phyloP scores from a whole-genome alignment of 2,113 vertebrate species.

The Eurystomus gularis region DNA sequence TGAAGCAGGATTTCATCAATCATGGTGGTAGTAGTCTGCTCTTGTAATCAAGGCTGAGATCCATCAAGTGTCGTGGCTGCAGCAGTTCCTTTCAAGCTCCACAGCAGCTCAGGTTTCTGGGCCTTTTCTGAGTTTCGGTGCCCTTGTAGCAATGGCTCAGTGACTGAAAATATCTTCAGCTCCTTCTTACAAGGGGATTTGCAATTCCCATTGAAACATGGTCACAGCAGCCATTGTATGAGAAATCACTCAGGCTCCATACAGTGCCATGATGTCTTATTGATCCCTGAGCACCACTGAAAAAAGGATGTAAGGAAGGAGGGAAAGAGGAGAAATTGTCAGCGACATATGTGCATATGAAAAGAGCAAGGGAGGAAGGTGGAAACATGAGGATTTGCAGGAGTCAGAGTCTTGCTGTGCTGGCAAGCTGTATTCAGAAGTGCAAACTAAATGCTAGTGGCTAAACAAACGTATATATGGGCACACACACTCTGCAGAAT shows the following conservation, averaged over 20 bases:
- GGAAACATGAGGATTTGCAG: conserved; percentile 11
- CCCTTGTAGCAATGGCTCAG: not conserved
- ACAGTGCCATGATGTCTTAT: conserved; percentile 14
- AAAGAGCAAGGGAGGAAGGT: conserved; percentile 32
- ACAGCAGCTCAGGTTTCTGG: conserved; percentile 11
- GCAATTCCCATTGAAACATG: conserved; percentile 45
- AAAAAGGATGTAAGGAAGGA: conserved; percentile 3
- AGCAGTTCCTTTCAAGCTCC: conserved; percentile 35
- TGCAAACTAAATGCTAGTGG: not conserved
- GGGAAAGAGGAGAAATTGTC: conserved; percentile 24
- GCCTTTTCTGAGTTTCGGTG: conserved; percentile 6
- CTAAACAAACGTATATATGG: not conserved
- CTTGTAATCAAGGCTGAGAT: conserved; percentile 37
- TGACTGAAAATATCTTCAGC: not conserved
- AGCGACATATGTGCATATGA: conserved; percentile 25
- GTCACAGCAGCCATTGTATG: conserved; percentile 37
- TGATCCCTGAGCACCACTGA: conserved; percentile 33
- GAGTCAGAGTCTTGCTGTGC: not conserved
- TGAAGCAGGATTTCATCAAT: conserved; percentile 36
- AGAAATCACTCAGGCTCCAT: conserved; percentile 45
- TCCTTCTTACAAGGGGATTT: conserved; percentile 2
- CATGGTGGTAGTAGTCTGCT: conserved; percentile 30
- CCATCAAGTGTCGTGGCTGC: not conserved
- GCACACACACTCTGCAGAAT: not conserved
- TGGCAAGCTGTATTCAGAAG: not conserved